These are phyloP conservation scores for Xylophagus ater DNA, from an alignment of 2,888 invertebrate species.

Conservation along the genomic window DNA sequence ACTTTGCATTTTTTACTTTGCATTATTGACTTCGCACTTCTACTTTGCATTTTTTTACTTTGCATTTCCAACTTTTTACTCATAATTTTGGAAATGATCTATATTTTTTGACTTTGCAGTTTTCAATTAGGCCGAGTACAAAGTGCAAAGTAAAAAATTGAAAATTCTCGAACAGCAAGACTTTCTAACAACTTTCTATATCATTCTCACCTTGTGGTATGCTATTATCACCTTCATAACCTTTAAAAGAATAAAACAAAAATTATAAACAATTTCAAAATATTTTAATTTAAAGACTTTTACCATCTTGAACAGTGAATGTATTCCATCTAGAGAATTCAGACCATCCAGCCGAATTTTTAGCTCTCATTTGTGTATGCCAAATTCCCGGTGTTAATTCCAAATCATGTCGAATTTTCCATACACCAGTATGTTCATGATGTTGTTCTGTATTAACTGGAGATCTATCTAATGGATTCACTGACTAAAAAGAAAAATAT, in stretches of 20 bases:
- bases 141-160: too few relatives aligned
- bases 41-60: too few relatives aligned
- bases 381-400: slow-evolving; percentile 30
- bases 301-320: slow-evolving; percentile 23
- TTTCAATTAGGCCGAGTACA: too few relatives aligned
- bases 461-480: slow-evolving; percentile 30
- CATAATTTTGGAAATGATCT: too few relatives aligned
- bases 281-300: background rate
- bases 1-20: too few relatives aligned
- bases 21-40: too few relatives aligned
- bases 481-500: slow-evolving; percentile 22
- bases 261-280: background rate
- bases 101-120: too few relatives aligned
- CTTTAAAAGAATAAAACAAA: background rate
- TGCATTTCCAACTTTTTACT: too few relatives aligned
- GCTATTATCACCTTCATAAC: slow-evolving; percentile 13
- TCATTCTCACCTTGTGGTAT: slow-evolving; percentile 23
- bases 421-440: slow-evolving; percentile 26
- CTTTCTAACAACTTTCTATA: too few relatives aligned
- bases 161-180: too few relatives aligned
- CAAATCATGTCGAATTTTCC: slow-evolving; percentile 35
- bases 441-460: slow-evolving; percentile 30
- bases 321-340: slow-evolving; percentile 29
- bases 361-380: slow-evolving; percentile 32
- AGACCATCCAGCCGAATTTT: slow-evolving; percentile 34